Evolutionary conservation across 2,888 invertebrate species (phyloP).

Genomic region (Hemaris fuciformis): DNA sequence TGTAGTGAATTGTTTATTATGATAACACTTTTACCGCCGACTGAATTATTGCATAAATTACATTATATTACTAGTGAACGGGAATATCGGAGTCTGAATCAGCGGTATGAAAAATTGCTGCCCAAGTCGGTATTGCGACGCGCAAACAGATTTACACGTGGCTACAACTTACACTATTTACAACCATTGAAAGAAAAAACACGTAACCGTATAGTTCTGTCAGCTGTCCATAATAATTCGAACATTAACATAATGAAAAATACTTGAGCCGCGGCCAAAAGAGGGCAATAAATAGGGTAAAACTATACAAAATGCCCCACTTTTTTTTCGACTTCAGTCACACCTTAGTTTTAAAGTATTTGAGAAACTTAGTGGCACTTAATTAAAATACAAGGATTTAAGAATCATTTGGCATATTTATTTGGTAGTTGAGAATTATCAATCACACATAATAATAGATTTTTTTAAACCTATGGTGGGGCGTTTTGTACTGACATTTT

Average conservation of each 20-base stretch:
- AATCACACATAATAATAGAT: too few species aligned
- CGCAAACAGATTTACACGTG: slow-evolving; percentile 22
- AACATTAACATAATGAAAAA: slow-evolving; percentile 57
- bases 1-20: background rate
- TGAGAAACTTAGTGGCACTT: too few species aligned
- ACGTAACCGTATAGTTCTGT: slow-evolving; percentile 32
- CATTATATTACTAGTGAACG: background rate
- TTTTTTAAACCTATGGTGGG: too few species aligned
- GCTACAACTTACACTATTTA: slow-evolving; percentile 20
- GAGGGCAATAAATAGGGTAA: slow-evolving; percentile 55
- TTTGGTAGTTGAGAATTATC: too few species aligned
- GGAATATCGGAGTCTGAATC: background rate
- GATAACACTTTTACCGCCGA: background rate
- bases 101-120: background rate
- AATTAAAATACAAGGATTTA: too few species aligned
- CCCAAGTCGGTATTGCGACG: slow-evolving; percentile 2
- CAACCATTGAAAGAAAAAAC: slow-evolving; percentile 26
- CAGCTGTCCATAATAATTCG: slow-evolving; percentile 36
- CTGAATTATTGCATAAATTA: background rate
- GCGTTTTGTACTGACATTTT: too few species aligned
- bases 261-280: slow-evolving; percentile 60
- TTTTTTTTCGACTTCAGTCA: too few species aligned
- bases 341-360: too few species aligned
- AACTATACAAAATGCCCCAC: too few species aligned
- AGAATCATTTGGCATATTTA: too few species aligned